Conservation (phyloP, 2,113 vertebrate species). For the Grammatotria lemairii region DNA sequence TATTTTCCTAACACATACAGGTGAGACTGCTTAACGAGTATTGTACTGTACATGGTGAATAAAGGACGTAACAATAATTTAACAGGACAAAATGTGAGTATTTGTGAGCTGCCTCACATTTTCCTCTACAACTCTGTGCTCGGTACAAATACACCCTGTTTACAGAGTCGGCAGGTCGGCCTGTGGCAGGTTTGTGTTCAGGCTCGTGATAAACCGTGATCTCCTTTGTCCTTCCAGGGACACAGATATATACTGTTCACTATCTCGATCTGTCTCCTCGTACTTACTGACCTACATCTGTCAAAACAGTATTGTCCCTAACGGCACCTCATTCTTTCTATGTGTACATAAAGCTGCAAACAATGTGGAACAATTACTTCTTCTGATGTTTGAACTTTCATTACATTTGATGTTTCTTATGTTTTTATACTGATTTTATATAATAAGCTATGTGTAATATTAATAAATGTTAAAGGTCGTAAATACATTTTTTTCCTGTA, state of each 20-base stretch:
- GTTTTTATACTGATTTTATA: neutral
- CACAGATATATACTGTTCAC: too few species aligned
- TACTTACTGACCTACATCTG: neutral
- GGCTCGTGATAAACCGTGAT: too few species aligned
- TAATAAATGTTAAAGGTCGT: neutral
- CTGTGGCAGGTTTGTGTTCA: neutral
- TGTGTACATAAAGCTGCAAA: neutral
- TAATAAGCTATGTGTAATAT: neutral
- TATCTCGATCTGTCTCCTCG: neutral
- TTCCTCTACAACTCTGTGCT: neutral
- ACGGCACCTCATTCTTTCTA: neutral
- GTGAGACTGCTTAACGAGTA: neutral
- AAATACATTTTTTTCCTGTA: neutral
- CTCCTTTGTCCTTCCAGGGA: neutral
- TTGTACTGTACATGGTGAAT: neutral
- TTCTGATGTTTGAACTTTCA: neutral
- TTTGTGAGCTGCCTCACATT: neutral
- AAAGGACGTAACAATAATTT: neutral
- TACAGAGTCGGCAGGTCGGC: neutral
- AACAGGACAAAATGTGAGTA: neutral
- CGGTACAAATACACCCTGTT: neutral
- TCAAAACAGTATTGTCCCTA: rapidly evolving
- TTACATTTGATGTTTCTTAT: neutral
- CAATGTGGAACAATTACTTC: neutral
- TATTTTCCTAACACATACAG: neutral